Evolutionary conservation across 2,888 invertebrate genomes (phyloP).

Genomic region (Lasioglossum lativentre): DNA sequence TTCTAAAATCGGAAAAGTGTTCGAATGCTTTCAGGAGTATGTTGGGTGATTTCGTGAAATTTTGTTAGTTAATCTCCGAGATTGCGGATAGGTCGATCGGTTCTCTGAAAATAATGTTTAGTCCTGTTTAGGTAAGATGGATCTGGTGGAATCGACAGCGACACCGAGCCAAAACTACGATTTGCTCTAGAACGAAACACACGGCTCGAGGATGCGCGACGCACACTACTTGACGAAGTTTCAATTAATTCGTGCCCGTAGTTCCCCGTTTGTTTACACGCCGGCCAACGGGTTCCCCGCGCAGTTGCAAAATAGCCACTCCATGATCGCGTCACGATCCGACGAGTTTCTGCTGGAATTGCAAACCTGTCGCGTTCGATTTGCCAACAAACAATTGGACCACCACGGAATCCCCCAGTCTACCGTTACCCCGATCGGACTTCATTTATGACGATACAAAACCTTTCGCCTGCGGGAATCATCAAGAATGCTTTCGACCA

Average conservation of each 20-base stretch:
- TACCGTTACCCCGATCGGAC: neutral
- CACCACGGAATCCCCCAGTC: neutral
- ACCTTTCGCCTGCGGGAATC: neutral
- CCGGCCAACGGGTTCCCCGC: slow-evolving; percentile 52
- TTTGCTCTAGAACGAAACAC: slow-evolving; percentile 12
- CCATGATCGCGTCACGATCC: slow-evolving; percentile 58
- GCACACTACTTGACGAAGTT: slow-evolving; percentile 67
- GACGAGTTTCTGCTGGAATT: slow-evolving; percentile 32
- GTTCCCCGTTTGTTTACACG: slow-evolving; percentile 67
- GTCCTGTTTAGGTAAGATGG: neutral
- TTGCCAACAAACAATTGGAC: slow-evolving; percentile 15
- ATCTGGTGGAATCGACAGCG: neutral
- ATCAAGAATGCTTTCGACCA: neutral
- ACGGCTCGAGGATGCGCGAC: slow-evolving; percentile 20
- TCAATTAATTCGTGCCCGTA: slow-evolving; percentile 72
- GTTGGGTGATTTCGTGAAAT: too few species aligned
- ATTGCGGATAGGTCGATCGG: too few species aligned
- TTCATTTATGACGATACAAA: slow-evolving; percentile 1
- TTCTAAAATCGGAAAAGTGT: too few species aligned
- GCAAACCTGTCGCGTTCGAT: slow-evolving; percentile 4
- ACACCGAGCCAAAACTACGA: neutral
- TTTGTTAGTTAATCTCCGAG: too few species aligned
- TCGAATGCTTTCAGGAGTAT: too few species aligned
- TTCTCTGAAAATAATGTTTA: neutral
- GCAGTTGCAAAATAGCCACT: slow-evolving; percentile 62